Conservation (phyloP, 2,113 vertebrate species). For the Gopherus evgoodei region DNA sequence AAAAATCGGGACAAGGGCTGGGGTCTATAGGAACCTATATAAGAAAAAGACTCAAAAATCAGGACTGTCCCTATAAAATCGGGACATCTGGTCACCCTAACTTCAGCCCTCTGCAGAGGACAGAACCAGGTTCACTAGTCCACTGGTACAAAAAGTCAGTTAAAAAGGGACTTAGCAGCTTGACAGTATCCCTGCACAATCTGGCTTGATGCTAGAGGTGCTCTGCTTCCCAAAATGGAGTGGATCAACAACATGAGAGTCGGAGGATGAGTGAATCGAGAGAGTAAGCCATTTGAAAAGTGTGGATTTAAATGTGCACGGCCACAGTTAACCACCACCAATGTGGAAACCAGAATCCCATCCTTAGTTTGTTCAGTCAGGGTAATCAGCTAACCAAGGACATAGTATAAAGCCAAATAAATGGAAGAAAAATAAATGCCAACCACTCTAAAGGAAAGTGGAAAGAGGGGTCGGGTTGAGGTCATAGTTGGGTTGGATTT, state of each 20-base stretch:
- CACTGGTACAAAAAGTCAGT: not conserved
- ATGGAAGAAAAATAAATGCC: constrained; percentile 45
- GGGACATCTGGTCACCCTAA: too few species aligned
- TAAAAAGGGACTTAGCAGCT: not conserved
- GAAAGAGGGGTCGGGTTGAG: not conserved
- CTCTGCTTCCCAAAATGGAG: fast-evolving
- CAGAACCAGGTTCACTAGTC: not conserved
- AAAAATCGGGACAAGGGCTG: too few species aligned
- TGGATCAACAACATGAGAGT: fast-evolving
- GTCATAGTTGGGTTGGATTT: not conserved
- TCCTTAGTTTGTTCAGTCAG: not conserved
- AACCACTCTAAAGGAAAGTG: not conserved
- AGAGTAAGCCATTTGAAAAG: not conserved
- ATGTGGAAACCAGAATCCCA: not conserved
- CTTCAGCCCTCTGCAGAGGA: not conserved
- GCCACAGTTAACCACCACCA: not conserved
- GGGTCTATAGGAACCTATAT: too few species aligned
- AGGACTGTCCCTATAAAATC: too few species aligned
- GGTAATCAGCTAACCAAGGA: not conserved
- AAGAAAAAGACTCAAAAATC: too few species aligned
- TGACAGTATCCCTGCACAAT: not conserved
- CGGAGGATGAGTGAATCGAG: fast-evolving
- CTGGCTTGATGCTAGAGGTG: not conserved
- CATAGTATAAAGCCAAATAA: not conserved
- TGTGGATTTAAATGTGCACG: not conserved